These are phyloP conservation scores for Stenodera caucasica DNA, from an alignment of 2,888 invertebrate genomes.

Conservation along the genomic window DNA sequence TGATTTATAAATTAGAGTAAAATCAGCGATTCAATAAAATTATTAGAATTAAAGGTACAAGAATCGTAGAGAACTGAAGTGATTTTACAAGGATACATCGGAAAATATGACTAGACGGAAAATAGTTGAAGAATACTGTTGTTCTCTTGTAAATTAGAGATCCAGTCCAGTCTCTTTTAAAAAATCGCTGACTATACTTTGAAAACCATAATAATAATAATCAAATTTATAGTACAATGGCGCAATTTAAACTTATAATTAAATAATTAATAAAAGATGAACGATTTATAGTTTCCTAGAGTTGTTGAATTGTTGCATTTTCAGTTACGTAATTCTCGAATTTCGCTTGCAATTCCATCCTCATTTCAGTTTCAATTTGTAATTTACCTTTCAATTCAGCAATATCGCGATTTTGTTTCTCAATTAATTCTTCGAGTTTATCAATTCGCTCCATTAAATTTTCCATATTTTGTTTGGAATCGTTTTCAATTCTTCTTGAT, in stretches of 20 bases:
- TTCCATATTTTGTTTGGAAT: conserved; percentile 49
- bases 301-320: conserved; percentile 20
- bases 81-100: not conserved
- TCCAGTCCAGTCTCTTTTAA: conserved; percentile 10
- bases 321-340: conserved; percentile 59
- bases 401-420: conserved; percentile 64
- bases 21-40: not conserved
- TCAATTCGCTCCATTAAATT: conserved; percentile 55
- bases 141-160: conserved; percentile 1
- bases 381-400: conserved; percentile 66
- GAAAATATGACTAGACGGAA: conserved; percentile 2
- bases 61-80: not conserved
- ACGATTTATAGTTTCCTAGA: conserved; percentile 12
- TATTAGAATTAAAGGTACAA: not conserved
- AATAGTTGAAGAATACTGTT: not conserved
- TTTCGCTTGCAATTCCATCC: conserved; percentile 66
- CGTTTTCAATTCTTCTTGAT: conserved; percentile 25
- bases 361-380: conserved; percentile 65
- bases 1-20: not conserved
- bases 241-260: conserved; percentile 10
- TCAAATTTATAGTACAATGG: conserved; percentile 17
- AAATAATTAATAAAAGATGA: conserved; percentile 13
- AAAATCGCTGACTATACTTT: conserved; percentile 22
- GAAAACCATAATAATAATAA: not conserved
- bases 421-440: conserved; percentile 62